Evolutionary conservation across 2,888 invertebrate species (phyloP), one percentile per base, ranked within the genome.

Genomic region (Choreutis nemorana): DNA sequence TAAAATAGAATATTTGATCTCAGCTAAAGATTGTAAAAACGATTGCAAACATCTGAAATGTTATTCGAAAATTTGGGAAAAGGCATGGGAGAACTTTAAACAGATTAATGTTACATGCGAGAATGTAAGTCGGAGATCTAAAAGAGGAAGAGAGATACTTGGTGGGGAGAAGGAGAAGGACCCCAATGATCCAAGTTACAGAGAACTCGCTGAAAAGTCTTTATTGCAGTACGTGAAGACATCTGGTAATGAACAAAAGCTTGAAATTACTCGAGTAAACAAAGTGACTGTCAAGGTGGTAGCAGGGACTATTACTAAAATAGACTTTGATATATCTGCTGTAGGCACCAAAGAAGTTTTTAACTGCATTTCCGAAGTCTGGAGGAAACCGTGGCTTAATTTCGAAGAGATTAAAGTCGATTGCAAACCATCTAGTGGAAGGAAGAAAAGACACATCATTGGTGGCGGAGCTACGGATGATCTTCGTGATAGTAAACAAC

Each of bases 381-480:
- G 83, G 85, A 78, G 83, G 12, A 70, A 65, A 29, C 61, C 77
- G 1, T 87, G 86, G 87, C 21, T 81, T 9, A 37, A 50, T 0
- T 54, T 63, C 16, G 62, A 59, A 1, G 55, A 80, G 26, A 43
- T 51, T n/a, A 27, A 35, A 2, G 49, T 50, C 1, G 28, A 27
- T 2, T 55, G 54, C 23, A 23, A 39, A 6, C 29, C 34, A 12
- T 21, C 30, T 12, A 25, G 18, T 3, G 11, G 11, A 14, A 32
- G 35, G 20, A 22, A 14, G 4, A 41, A 41, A 23, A 33, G 41
- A 8, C 16, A 35, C 6, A 3, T 36, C 2, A 3, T 22, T 1
- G 53, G 54, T 5, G 45, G 40, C 4, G 0, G 8, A 9, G 9
- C 0, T 1, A 12, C 11, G 4, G 2, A 9, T 21, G 25, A 25